These are phyloP conservation scores for Trissolcus basalis DNA, from an alignment of 1,140 invertebrate genomes.

Conservation along the genomic window DNA sequence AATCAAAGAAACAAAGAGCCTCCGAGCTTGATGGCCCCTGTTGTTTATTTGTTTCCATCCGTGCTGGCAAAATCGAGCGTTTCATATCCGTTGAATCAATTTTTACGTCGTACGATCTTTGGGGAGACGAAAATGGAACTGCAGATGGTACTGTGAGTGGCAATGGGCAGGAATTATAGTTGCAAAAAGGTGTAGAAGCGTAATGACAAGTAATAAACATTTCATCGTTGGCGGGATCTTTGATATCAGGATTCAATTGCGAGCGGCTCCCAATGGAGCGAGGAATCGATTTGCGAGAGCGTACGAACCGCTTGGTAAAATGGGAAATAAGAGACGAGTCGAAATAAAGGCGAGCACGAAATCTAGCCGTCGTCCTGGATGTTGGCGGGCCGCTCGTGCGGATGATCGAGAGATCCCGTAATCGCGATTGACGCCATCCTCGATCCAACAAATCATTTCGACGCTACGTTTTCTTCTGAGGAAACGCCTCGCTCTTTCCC, in stretches of 20 bases:
- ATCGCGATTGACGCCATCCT: conserved; percentile 43
- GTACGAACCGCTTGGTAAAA: conserved; percentile 42
- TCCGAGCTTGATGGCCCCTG: no score
- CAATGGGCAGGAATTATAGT: no score
- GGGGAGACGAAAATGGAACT: no score
- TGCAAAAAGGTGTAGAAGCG: conserved; percentile 5
- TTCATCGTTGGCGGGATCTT: conserved; percentile 48
- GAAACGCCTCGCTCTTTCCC: conserved; percentile 9
- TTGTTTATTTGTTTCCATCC: no score
- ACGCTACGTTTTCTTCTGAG: conserved; percentile 16
- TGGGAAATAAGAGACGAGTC: conserved; percentile 51
- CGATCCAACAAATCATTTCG: conserved; percentile 37
- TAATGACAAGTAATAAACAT: conserved; percentile 49
- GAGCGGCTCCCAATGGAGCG: conserved; percentile 48
- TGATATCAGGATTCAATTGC: conserved; percentile 53
- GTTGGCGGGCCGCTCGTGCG: conserved; percentile 38
- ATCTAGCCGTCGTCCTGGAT: conserved; percentile 14
- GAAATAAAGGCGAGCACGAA: conserved; percentile 50
- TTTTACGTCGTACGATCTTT: no score
- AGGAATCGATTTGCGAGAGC: conserved; percentile 49
- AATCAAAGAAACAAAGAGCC: no score
- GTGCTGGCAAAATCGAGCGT: no score
- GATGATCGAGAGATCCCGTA: conserved; percentile 45
- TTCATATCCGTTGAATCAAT: no score
- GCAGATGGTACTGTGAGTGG: no score